Conservation (phyloP, 1,140 invertebrate species). For the Drosophila burlai region DNA sequence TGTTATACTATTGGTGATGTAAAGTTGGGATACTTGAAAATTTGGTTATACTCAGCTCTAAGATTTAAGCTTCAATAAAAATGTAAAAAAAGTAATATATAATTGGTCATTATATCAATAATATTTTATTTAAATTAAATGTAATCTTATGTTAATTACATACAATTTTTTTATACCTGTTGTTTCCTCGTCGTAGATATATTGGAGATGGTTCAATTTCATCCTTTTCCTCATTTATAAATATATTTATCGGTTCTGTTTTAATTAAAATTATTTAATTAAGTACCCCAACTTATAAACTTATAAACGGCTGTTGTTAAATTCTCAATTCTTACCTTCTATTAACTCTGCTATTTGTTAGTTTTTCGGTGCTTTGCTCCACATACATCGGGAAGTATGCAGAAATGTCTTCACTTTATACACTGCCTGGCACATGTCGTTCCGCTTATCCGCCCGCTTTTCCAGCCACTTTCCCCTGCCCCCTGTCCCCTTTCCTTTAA, state of each 20-base stretch:
- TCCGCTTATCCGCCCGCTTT: not conserved
- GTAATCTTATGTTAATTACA: not conserved
- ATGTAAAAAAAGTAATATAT: not conserved
- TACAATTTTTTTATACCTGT: no score
- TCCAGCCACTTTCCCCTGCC: not conserved
- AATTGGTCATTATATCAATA: no score
- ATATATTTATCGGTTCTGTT: not conserved
- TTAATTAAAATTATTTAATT: not conserved
- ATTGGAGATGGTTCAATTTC: no score
- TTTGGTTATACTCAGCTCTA: not conserved
- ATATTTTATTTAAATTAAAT: not conserved
- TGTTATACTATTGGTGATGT: not conserved
- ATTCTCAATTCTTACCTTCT: not conserved
- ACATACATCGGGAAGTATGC: not conserved
- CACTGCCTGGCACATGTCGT: constrained; percentile 17
- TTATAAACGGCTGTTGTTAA: no score
- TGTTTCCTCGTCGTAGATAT: no score
- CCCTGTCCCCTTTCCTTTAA: not conserved
- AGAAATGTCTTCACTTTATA: constrained; percentile 38
- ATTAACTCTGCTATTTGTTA: not conserved
- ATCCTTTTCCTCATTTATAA: not conserved
- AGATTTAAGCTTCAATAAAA: not conserved
- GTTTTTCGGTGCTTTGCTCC: not conserved
- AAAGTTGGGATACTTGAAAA: not conserved
- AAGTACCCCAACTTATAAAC: not conserved